Base-by-base conservation (phyloP, 2,888 invertebrate genomes). In the Drosophila neonasuta region DNA sequence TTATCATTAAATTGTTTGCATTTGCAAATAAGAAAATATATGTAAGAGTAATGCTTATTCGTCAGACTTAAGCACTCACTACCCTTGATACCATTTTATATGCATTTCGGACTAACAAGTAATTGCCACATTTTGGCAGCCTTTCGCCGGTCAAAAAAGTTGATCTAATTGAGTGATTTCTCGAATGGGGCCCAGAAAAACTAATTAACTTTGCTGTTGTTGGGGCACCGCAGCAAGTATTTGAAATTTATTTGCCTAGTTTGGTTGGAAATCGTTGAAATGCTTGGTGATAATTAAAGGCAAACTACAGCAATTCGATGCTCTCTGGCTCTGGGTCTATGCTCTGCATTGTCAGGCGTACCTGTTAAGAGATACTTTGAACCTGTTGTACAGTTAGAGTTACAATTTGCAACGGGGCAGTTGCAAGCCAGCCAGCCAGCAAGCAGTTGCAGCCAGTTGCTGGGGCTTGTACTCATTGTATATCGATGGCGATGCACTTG, bases 321-420 rank as follows among this genome's bases (percentile, higher is more conserved):
- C 63, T 54, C 36, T 32, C 50, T 29, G 64, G 32, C 32, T 9
- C 17, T 17, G 17, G 32, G 4, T 32, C 11, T 32, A 10, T 32
- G 10, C 10, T 32, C 32, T n/a, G 72, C 72, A 74, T 76, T 58
- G 72, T 80, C 80, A 71, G 87, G 77, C 83, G 86, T 78, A 84
- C 83, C 83, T 84, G 83, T 87, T 84, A 87, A 78, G 69, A 87
- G 87, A 87, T 84, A 81, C 82, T 87, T 80, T 88, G 88, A 88
- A 88, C 88, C 87, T 88, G 88, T 86, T 88, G 88, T 88, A 88
- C 88, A 86, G 87, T 88, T 88, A 87, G 82, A 88, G 86, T 87
- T 87, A 83, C 83, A 87, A 83, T 87, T 83, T 87, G 80, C 80
- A 80, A 78, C 69, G 84, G 78, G 71, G 71, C 77, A 41, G 59